These are phyloP conservation scores for Paratilapia polleni DNA, from an alignment of 2,113 vertebrate genomes.

Conservation along the genomic window DNA sequence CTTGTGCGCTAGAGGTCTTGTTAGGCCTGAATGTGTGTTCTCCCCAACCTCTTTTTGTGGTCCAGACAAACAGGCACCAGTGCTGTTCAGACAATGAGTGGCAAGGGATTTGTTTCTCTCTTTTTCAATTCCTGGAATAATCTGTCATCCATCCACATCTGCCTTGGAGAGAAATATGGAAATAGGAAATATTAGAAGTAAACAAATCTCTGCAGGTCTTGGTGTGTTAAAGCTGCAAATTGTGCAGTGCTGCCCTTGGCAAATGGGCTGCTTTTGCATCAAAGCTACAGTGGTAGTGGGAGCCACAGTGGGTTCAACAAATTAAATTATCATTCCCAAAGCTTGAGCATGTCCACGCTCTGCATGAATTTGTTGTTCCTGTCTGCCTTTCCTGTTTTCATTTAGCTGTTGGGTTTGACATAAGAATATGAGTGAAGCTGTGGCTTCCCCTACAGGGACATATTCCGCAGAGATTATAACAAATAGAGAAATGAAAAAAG, in stretches of 20 bases:
- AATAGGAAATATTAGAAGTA: conserved; percentile 9
- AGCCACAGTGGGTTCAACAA: conserved; percentile 17
- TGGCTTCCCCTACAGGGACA: not conserved
- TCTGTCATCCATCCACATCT: conserved; percentile 15
- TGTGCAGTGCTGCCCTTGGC: conserved; percentile 1
- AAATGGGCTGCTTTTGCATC: conserved; percentile 9
- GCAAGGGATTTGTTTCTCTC: conserved; percentile 3
- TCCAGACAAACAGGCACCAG: not conserved
- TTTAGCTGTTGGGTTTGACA: conserved; percentile 2
- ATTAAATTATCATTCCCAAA: conserved; percentile 49
- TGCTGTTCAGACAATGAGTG: not conserved
- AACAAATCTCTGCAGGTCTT: conserved; percentile 26
- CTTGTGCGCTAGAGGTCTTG: not conserved
- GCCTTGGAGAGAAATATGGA: conserved; percentile 9
- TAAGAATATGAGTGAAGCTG: not conserved
- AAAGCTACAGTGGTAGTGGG: conserved; percentile 2
- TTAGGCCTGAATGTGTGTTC: not conserved
- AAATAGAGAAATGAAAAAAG: not conserved
- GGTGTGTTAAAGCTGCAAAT: conserved; percentile 18
- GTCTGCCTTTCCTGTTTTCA: not conserved
- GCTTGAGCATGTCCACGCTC: conserved; percentile 33
- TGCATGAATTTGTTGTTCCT: conserved; percentile 6
- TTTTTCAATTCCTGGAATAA: conserved; percentile 27
- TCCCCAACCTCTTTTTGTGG: not conserved
- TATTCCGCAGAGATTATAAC: conserved; percentile 6